Evolutionary conservation across 92 coral and sea anemone genomes (phyloP).

Genomic region (Epizoanthus fatuus): DNA sequence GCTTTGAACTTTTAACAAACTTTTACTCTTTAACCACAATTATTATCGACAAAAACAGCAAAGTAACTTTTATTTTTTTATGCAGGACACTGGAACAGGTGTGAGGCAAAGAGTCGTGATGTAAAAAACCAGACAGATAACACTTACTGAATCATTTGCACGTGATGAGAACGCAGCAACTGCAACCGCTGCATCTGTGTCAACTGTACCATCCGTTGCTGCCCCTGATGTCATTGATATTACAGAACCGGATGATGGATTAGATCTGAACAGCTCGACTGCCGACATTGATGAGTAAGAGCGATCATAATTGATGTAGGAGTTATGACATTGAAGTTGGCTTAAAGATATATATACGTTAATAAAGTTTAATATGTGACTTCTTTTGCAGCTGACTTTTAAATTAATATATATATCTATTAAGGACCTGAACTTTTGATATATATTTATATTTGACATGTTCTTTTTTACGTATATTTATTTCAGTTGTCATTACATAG

Average conservation of each 20-base stretch:
- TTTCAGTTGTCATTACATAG: constrained; percentile 30
- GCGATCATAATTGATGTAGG: constrained; percentile 1
- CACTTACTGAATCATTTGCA: constrained; percentile 40
- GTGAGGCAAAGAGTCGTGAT: constrained; percentile 26
- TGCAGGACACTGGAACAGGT: constrained; percentile 49
- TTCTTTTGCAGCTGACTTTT: not conserved
- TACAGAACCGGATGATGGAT: too few species aligned
- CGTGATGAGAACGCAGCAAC: constrained; percentile 30
- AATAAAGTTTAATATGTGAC: constrained; percentile 20
- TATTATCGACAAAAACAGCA: too few species aligned
- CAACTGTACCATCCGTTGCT: too few species aligned
- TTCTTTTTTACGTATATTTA: constrained; percentile 30
- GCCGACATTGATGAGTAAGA: constrained; percentile 43
- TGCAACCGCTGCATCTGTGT: too few species aligned
- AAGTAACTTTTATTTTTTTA: not conserved
- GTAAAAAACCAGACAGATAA: constrained; percentile 34
- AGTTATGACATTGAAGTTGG: too few species aligned
- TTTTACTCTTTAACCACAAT: too few species aligned
- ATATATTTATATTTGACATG: constrained; percentile 42
- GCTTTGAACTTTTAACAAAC: too few species aligned
- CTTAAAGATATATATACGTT: too few species aligned
- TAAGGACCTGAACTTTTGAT: not conserved
- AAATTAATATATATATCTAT: too few species aligned
- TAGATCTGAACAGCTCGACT: not conserved
- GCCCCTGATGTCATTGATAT: too few species aligned